Evolutionary conservation across 2,113 vertebrate genomes (phyloP), one percentile per base, ranked within the genome.

Genomic region (Rhizomys pruinosus): DNA sequence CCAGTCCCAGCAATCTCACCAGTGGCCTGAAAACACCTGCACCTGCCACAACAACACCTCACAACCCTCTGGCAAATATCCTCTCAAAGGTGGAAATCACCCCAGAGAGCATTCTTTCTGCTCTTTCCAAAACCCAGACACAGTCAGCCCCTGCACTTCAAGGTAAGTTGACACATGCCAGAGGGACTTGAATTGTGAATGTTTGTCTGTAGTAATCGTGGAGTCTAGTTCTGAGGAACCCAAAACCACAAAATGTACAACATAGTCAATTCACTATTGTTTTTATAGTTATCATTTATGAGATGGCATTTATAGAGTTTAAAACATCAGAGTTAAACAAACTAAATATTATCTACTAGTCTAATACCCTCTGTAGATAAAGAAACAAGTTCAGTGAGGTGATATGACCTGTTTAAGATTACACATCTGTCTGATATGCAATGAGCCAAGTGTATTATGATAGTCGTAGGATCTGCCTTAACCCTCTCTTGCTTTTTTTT

Each of bases 61-160:
- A 98, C 2, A 99, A 98, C 77, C 98, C 99, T 0, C 97, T 99
- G 96, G 99, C 99, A 68, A 99, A 98, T 94, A 99, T 99, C 89
- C 98, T 99, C 96, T 99, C 99, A 22, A 99, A 99, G 79, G 99
- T 99, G 34, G 99, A 99, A 97, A 99, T 99, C 96, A 99, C 99
- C 89, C 99, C 99, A 0, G 99, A 99, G 96, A 99, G 99, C 90
- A 99, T 99, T 84, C 97, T 99, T 19, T 99, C 98, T 0, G 99
- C 98, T 34, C 98, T 99, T 95, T 99, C 99, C 91, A 99, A 99
- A 98, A 99, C 98, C n/a, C 99, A 99, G 98, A 98, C 98, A 19
- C 98, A 98, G 93, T 97, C 98, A 0, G 95, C 98, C 2, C 98
- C 98, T 1, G 96, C 98, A 0, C 78, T 99, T 93, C 98, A 99